Evolutionary conservation across 2,888 invertebrate species (phyloP), one percentile per base, ranked within the genome.

Genomic region (Toxonevra muliebris): DNA sequence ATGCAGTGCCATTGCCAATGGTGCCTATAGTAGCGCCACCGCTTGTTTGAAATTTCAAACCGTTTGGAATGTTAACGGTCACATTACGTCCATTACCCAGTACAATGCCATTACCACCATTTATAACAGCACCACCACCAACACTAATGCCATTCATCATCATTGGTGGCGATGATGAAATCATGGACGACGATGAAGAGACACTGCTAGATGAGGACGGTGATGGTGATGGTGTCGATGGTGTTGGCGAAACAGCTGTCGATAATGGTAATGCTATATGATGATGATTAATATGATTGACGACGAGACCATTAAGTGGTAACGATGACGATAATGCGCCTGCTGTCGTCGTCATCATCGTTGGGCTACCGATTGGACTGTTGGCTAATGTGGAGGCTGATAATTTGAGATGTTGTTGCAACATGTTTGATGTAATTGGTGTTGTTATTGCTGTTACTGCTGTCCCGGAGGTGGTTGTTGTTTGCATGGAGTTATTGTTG

Each of bases 151-250:
- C 79, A 71, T 72, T 77, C 60, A 79, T 77, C 53, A 83, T 79
- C 40, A 75, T 76, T 59, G 81, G 80, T 58, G 83, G 79, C 68
- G 84, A 81, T 66, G 79, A 79, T 61, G 79, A 79, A 69, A 79
- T 76, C 72, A 77, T 74, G 48, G 76, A 76, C 43, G 84, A 83
- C 42, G 84, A 83, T n/a, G 82, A 83, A 20, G 82, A 82, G n/a
- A 83, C 79, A 73, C 84, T 82, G 70, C 82, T 83, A 61, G 83
- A 80, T 40, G 82, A 82, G 73, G 82, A 82, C 65, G 84, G 83
- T 69, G 84, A 84, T 61, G 85, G 83, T 57, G 84, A 84, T n/a
- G 84, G 84, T 20, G 83, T 82, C 69, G 84, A 84, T 64, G 85
- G 84, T 61, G 84, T 83, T 41, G 84, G 84, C 30, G 84, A 84